Evolutionary conservation across 2,888 invertebrate genomes (phyloP).

Genomic region (Graphium colonna): DNA sequence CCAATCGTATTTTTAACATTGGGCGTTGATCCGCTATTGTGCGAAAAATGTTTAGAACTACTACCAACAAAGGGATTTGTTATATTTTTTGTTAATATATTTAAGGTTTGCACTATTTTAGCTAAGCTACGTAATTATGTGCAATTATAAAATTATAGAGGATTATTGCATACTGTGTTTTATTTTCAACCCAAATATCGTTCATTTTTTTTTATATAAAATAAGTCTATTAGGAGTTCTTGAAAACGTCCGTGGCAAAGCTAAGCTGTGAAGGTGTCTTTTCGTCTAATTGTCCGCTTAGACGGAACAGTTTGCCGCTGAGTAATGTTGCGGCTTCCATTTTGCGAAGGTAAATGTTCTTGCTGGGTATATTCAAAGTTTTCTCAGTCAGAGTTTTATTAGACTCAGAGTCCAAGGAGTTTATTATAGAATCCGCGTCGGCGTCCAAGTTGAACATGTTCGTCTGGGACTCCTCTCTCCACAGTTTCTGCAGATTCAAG

Average conservation of each 20-base stretch:
- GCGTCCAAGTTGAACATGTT: conserved; percentile 57
- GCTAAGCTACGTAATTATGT: conserved; percentile 7
- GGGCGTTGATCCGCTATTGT: too few relatives aligned
- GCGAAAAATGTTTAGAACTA: background rate
- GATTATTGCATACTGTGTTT: conserved; percentile 11
- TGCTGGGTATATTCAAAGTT: conserved; percentile 56
- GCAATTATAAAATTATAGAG: conserved; percentile 16
- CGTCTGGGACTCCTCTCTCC: conserved; percentile 69
- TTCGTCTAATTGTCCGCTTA: conserved; percentile 56
- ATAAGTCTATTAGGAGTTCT: conserved; percentile 24
- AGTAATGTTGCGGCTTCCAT: conserved; percentile 70
- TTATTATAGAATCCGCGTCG: conserved; percentile 64
- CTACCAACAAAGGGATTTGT: conserved; percentile 1
- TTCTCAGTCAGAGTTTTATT: conserved; percentile 66
- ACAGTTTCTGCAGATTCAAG: conserved; percentile 79
- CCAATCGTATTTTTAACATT: background rate
- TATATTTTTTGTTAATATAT: conserved; percentile 4
- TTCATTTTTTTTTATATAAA: background rate
- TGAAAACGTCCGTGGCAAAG: conserved; percentile 39
- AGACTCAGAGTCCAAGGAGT: conserved; percentile 60
- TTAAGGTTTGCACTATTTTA: conserved; percentile 1
- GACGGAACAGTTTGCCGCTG: conserved; percentile 59
- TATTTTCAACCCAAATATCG: conserved; percentile 7
- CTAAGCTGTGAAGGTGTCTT: conserved; percentile 56
- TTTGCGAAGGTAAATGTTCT: conserved; percentile 63